Evolutionary conservation across 2,888 invertebrate species (phyloP).

Genomic region (Pandemis heparana): DNA sequence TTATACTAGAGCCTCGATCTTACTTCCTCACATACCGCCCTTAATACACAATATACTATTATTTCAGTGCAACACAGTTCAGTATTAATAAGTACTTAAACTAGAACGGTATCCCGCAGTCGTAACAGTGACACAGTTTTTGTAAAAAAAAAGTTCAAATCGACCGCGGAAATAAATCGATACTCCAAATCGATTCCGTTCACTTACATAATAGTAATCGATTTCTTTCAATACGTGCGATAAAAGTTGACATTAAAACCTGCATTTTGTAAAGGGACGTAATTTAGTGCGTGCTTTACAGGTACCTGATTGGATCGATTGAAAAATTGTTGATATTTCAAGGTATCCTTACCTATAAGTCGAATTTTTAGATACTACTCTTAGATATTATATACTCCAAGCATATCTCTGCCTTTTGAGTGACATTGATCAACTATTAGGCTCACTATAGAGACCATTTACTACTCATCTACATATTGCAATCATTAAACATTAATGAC

Average conservation of each 20-base stretch:
- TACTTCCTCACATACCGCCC: no score
- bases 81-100: neutral
- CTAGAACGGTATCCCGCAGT: conserved; percentile 7
- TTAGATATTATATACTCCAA: no score
- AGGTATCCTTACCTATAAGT: no score
- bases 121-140: conserved; percentile 32
- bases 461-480: neutral
- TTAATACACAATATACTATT: no score
- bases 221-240: conserved; percentile 35
- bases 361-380: no score
- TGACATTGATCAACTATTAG: no score
- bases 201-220: conserved; percentile 40
- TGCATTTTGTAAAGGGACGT: conserved; percentile 30
- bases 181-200: conserved; percentile 27
- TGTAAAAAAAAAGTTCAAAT: conserved; percentile 13
- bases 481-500: neutral
- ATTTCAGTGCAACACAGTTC: neutral
- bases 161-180: conserved; percentile 38
- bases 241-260: conserved; percentile 31
- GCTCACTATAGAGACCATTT: neutral
- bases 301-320: neutral
- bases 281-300: neutral
- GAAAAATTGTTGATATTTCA: neutral
- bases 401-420: no score
- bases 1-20: no score